These are phyloP conservation scores for Mormyrus lacerda DNA, from an alignment of 2,113 vertebrate genomes.

Conservation along the genomic window DNA sequence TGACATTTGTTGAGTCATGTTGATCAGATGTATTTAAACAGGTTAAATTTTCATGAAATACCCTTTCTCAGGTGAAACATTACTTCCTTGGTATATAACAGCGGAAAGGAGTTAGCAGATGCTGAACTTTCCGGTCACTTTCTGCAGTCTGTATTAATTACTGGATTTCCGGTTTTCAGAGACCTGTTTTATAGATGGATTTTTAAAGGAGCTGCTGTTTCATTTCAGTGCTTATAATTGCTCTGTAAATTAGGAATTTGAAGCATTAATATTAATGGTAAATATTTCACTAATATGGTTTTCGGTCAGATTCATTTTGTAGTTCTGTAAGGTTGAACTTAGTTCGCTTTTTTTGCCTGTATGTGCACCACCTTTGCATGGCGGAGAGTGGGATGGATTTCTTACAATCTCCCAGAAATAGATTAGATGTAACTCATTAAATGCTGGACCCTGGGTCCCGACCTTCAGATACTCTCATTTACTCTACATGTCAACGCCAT, in stretches of 20 bases:
- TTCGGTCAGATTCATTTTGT: background rate
- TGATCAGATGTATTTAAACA: background rate
- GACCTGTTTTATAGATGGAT: background rate
- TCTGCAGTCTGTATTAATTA: background rate
- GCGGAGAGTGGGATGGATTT: background rate
- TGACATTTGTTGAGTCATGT: background rate
- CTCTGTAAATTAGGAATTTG: background rate
- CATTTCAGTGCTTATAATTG: background rate
- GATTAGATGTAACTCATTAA: constrained; percentile 55
- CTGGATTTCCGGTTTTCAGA: background rate
- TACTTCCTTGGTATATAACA: background rate
- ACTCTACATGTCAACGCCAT: constrained; percentile 27
- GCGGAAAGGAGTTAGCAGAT: background rate
- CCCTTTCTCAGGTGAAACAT: background rate
- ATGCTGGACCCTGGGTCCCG: constrained; percentile 37
- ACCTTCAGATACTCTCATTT: constrained; percentile 43
- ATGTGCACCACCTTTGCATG: constrained; percentile 28
- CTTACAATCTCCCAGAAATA: constrained; percentile 42
- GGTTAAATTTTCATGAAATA: background rate
- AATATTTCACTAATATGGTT: constrained; percentile 4
- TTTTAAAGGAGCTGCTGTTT: background rate
- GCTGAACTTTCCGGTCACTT: too few relatives aligned
- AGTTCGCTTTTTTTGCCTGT: constrained; percentile 13
- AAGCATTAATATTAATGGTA: background rate
- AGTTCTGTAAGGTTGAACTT: background rate